Evolutionary conservation across 1,140 invertebrate species (phyloP).

Genomic region (Drosophila ficusphila): DNA sequence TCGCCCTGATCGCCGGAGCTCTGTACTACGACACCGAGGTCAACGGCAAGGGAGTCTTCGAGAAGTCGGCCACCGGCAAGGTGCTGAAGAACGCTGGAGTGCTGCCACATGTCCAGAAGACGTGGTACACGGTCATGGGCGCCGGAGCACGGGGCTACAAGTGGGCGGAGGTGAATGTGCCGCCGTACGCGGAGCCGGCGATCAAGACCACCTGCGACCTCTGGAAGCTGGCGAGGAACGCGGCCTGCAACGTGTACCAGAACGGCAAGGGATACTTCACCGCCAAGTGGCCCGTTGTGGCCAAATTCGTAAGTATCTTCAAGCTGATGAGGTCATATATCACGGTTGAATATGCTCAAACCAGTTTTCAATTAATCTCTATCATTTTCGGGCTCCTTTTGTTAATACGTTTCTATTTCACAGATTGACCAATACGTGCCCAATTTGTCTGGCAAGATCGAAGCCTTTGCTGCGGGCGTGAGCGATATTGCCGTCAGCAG

Average conservation of each 20-base stretch:
- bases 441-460: constrained; percentile 87
- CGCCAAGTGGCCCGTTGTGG: constrained; percentile 87
- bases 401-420: constrained; percentile 22
- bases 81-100: constrained; percentile 87
- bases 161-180: constrained; percentile 88
- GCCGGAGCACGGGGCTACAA: constrained; percentile 86
- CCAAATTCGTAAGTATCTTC: constrained; percentile 85
- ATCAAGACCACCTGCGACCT: constrained; percentile 86
- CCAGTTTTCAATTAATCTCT: constrained; percentile 43
- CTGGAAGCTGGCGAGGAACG: constrained; percentile 85
- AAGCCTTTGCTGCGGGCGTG: constrained; percentile 84
- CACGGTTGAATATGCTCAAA: constrained; percentile 17
- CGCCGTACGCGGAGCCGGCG: constrained; percentile 88
- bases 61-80: constrained; percentile 84
- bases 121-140: constrained; percentile 86
- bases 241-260: constrained; percentile 84
- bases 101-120: constrained; percentile 86
- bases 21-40: constrained; percentile 80
- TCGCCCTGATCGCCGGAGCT: constrained; percentile 85
- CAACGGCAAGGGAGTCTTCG: constrained; percentile 81
- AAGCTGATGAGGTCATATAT: constrained; percentile 58
- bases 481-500: constrained; percentile 84
- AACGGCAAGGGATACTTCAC: constrained; percentile 85
- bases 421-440: constrained; percentile 90
- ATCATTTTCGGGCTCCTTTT: not conserved